Evolutionary conservation across 2,797 vertebrate species (phyloP).

Genomic region (Nyctalus aviator): DNA sequence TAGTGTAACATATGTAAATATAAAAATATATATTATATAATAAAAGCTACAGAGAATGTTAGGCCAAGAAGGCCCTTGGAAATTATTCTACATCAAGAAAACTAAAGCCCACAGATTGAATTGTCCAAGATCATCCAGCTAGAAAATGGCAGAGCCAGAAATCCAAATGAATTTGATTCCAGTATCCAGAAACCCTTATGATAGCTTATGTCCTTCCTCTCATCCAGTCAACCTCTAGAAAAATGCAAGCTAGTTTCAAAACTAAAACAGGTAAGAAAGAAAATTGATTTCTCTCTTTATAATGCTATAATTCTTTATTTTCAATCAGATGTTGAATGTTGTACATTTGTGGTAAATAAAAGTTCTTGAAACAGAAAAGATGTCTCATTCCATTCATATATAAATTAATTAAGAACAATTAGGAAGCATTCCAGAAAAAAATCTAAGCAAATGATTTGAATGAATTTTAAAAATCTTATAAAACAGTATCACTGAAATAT

Average conservation of each 20-base stretch:
- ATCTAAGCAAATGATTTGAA: conserved; percentile 47
- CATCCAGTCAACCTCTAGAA: neutral
- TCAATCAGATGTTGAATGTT: neutral
- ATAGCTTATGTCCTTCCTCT: neutral
- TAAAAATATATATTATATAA: neutral
- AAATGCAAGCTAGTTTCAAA: conserved; percentile 27
- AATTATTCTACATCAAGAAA: neutral
- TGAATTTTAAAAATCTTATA: neutral
- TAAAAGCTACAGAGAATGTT: neutral
- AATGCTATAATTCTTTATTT: conserved; percentile 30
- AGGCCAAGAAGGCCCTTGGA: neutral
- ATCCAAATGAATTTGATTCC: neutral
- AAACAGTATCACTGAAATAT: neutral
- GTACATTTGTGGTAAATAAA: conserved; percentile 39
- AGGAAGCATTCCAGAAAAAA: conserved; percentile 30
- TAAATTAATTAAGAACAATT: conserved; percentile 59
- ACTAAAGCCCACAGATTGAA: neutral
- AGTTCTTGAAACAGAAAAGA: conserved; percentile 52
- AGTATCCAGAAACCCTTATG: neutral
- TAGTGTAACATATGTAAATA: neutral
- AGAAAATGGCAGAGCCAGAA: neutral
- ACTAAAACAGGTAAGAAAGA: conserved; percentile 40
- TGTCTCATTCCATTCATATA: neutral
- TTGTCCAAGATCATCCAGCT: neutral
- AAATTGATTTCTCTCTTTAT: conserved; percentile 39